Evolutionary conservation across 2,113 vertebrate genomes (phyloP), one percentile per base, ranked within the genome.

Genomic region (Psephotus haematonotus): DNA sequence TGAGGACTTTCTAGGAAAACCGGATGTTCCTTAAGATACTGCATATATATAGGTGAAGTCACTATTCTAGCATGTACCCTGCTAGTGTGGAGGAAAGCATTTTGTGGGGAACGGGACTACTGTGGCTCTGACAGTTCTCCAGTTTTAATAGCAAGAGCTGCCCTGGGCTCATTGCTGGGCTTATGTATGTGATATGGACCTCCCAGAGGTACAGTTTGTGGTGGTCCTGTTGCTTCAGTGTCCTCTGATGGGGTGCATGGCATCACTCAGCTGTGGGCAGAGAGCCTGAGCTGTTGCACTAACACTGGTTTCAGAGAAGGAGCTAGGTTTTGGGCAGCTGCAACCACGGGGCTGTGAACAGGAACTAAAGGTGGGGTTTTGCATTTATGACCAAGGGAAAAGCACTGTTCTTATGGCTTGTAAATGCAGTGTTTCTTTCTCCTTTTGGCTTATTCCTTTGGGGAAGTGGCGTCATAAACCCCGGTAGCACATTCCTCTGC

Each of bases 1-100:
- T 7, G 28, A 79, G 87, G 29, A 47, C 16, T 57, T 53, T 59
- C 43, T 57, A 43, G 80, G 74, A 70, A 70, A 88, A 43, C 22
- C n/a, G 17, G 57, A 23, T 69, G 62, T 70, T 69, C 17, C n/a
- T 75, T 41, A 41, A 68, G 84, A 9, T 23, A 22, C 62, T 75
- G 37, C 8, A 5, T 19, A 44, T 60, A 12, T 49, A 39, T 5
- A 62, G 47, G 46, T 27, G 25, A 52, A 52, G 63, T 29, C 17
- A 7, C 19, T 33, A 20, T n/a, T 74, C 28, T 33, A 46, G 67
- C 72, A 43, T 0, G 1, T 24, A 59, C 28, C 23, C 33, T 50
- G 53, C 53, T 41, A 41, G 27, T 5, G 28, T 0, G 4, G 43
- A 50, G 47, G 4, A 44, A 55, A 33, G 60, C 1, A 0, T 50